Percentiles rank a stretch among this genome's conserved stretches.
phyloP scores from a whole-genome alignment of 2,888 invertebrate genomes.

The Cheilosia soror region DNA sequence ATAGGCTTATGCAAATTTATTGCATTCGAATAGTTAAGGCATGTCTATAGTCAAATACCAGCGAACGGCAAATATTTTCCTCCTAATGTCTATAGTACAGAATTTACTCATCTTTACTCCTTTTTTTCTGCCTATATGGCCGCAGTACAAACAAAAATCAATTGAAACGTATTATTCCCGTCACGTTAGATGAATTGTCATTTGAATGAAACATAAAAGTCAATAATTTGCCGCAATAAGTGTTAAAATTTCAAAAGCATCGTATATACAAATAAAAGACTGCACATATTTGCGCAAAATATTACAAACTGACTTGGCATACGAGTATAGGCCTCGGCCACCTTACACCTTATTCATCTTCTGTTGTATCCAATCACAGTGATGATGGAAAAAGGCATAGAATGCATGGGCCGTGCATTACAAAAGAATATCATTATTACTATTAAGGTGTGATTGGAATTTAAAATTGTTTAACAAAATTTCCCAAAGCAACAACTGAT shows the following conservation, averaged over 20 bases:
- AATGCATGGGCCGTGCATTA: conserved; percentile 10
- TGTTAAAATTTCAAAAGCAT: neutral
- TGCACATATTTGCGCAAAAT: conserved; percentile 21
- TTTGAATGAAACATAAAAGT: conserved; percentile 23
- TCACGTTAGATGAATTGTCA: conserved; percentile 8
- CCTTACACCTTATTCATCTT: conserved; percentile 21
- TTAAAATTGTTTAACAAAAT: conserved; percentile 34
- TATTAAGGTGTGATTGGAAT: conserved; percentile 42
- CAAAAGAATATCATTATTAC: conserved; percentile 48
- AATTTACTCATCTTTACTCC: too few species aligned
- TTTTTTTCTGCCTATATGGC: neutral
- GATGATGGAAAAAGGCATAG: conserved; percentile 9
- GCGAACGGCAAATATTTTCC: too few species aligned
- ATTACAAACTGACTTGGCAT: conserved; percentile 6
- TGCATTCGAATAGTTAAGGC: too few species aligned
- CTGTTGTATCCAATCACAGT: neutral
- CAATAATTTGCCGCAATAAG: conserved; percentile 17
- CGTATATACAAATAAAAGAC: conserved; percentile 17
- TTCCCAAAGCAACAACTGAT: conserved; percentile 19
- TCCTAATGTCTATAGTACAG: too few species aligned
- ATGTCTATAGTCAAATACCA: too few species aligned
- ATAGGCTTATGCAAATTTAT: too few species aligned
- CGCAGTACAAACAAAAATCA: neutral
- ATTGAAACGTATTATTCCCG: neutral
- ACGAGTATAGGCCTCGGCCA: neutral